Conservation (phyloP, 2,113 vertebrate genomes). For the Albula glossodonta region DNA sequence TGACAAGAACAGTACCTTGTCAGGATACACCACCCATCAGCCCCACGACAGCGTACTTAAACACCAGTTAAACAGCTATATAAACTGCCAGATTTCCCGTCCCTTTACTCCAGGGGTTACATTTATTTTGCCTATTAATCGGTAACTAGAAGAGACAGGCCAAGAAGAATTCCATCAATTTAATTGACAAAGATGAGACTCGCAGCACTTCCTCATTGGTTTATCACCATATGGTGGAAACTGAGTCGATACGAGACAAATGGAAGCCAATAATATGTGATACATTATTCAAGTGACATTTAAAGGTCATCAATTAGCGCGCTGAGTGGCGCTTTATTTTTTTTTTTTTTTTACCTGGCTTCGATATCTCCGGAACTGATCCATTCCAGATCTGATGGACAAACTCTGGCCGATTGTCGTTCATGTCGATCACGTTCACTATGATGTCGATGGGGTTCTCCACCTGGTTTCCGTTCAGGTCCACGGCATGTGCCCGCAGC, state of each 20-base stretch:
- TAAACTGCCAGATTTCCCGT: neutral
- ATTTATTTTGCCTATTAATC: slow-evolving; percentile 19
- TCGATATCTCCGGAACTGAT: slow-evolving; percentile 90
- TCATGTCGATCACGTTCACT: slow-evolving; percentile 98
- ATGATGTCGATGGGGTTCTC: slow-evolving; percentile 97
- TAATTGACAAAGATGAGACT: neutral
- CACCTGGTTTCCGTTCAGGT: slow-evolving; percentile 96
- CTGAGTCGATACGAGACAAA: neutral
- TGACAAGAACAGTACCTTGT: no score
- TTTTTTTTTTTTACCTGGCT: slow-evolving; percentile 77
- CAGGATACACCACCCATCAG: neutral
- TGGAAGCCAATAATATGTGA: neutral
- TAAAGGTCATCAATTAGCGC: neutral
- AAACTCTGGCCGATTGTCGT: slow-evolving; percentile 96
- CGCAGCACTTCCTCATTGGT: neutral
- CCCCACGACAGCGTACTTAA: neutral
- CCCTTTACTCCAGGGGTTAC: neutral
- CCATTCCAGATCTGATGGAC: slow-evolving; percentile 91
- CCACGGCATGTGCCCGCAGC: slow-evolving; percentile 92
- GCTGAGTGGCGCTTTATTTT: neutral
- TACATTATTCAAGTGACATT: neutral
- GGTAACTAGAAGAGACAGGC: neutral
- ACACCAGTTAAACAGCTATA: neutral
- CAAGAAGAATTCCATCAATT: slow-evolving; percentile 7
- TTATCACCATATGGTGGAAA: neutral